Evolutionary conservation across 37 sponge, comb jelly and placozoan genomes (phyloP), one percentile per base, ranked within the genome.

Genomic region (Petrosia ficiformis): DNA sequence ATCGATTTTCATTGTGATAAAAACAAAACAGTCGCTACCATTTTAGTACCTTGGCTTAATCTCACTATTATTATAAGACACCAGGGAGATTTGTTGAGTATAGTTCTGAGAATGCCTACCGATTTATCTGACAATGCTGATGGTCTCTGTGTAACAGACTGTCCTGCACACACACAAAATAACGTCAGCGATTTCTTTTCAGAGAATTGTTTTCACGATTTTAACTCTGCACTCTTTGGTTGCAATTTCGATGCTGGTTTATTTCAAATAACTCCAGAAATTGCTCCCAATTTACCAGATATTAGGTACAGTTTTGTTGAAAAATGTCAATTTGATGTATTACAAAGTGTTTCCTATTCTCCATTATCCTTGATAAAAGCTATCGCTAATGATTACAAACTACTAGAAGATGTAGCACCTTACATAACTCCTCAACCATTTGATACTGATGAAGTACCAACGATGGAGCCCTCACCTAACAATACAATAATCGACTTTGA

Each of bases 121-220:
- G 56, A 79, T 25, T 29, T 79, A 1, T 0, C 72, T 10, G 41
- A 32, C 14, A 24, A 41, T 14, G 68, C 66, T 37, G 80, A 83
- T 11, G 89, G 89, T 21, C 58, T 89, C 11, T 89, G 89, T 39
- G 38, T 33, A 5, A 73, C 76, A 0, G 84, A 76, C 54, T 82
- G 83, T 54, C 63, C 64, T 0, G 0, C 16, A 19, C 76, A 79
- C 59, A 42, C 65, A 1, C 65, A 77, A 26, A 11, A 75, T n/a
- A 64, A 74, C 33, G 39, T 68, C 16, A n/a, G 57, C 35, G 56
- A 42, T 1, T n/a, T 73, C 36, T 52, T 14, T 4, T 1, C 24
- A 42, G 54, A 65, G 30, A 6, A 8, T 3, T 79, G 80, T 25
- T 21, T 0, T 1, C 21, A 59, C 25, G 63, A 70, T 4, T 16